Conservation (phyloP, 2,797 vertebrate species). For the Vultur gryphus region DNA sequence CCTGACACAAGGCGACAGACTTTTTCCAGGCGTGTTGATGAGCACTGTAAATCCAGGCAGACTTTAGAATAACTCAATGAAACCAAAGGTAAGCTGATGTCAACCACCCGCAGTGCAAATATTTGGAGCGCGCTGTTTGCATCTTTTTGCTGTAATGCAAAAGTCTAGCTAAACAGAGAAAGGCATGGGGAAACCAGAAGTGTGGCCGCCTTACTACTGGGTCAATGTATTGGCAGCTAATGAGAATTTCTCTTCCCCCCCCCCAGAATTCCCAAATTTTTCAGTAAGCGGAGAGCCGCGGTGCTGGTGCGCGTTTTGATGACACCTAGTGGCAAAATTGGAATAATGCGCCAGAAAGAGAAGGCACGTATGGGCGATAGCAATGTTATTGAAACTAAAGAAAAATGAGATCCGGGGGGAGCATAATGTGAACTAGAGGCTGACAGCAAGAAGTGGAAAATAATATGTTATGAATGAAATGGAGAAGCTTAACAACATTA, state of each 20-base stretch:
- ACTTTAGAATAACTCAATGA: not conserved
- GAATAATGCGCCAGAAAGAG: not conserved
- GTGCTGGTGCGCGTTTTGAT: not conserved
- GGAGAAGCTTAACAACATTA: not conserved
- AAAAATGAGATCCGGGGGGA: not conserved
- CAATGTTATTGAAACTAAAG: not conserved
- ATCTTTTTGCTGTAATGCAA: not conserved
- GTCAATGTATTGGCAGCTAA: not conserved
- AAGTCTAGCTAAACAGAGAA: not conserved
- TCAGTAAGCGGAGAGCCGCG: fast-evolving
- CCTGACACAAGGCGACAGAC: not conserved
- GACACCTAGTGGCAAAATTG: constrained; percentile 37
- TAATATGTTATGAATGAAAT: not conserved
- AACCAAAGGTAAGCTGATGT: not conserved
- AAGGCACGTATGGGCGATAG: fast-evolving
- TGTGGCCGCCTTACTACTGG: too few species aligned
- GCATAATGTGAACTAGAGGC: not conserved
- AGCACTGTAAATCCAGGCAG: not conserved
- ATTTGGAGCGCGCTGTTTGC: not conserved
- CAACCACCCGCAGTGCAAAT: not conserved
- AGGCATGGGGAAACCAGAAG: not conserved
- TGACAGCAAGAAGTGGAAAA: not conserved
- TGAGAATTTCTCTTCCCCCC: not conserved
- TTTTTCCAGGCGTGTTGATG: not conserved
- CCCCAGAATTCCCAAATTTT: not conserved